Conservation (phyloP, 1,140 invertebrate species). For the Andrena cerasifolii region DNA sequence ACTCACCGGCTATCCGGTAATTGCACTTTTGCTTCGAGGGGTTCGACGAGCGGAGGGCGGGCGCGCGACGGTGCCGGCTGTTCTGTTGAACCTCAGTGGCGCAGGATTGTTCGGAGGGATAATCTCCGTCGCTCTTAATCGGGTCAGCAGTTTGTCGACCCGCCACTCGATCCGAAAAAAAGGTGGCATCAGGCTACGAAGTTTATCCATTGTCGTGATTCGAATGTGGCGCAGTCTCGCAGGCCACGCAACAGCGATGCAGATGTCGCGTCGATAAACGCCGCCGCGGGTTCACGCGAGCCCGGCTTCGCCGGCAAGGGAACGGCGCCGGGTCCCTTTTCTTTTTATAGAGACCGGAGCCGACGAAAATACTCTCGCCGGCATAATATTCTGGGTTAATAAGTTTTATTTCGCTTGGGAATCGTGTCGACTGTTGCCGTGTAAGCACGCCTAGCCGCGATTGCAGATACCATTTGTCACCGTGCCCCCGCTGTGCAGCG, state of each 20-base stretch:
- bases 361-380: constrained; percentile 20
- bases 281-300: not conserved
- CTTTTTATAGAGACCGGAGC: constrained; percentile 9
- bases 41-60: too few species aligned
- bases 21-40: too few species aligned
- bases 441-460: constrained; percentile 33
- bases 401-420: constrained; percentile 34
- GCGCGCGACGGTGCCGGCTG: too few species aligned
- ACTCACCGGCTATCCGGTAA: too few species aligned
- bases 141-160: too few species aligned
- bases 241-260: too few species aligned
- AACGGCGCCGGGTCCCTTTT: too few species aligned
- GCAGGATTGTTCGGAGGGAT: too few species aligned
- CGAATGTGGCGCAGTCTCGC: not conserved
- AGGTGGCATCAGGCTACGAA: too few species aligned
- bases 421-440: constrained; percentile 31
- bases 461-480: constrained; percentile 59
- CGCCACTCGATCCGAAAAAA: too few species aligned
- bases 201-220: not conserved
- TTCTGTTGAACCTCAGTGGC: too few species aligned
- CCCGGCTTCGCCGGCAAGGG: not conserved
- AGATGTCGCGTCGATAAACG: constrained; percentile 2
- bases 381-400: constrained; percentile 49
- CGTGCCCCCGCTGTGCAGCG: constrained; percentile 8
- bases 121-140: too few species aligned